These are phyloP conservation scores for Esox lucius DNA, from an alignment of 2,797 vertebrate species.

Conservation along the genomic window DNA sequence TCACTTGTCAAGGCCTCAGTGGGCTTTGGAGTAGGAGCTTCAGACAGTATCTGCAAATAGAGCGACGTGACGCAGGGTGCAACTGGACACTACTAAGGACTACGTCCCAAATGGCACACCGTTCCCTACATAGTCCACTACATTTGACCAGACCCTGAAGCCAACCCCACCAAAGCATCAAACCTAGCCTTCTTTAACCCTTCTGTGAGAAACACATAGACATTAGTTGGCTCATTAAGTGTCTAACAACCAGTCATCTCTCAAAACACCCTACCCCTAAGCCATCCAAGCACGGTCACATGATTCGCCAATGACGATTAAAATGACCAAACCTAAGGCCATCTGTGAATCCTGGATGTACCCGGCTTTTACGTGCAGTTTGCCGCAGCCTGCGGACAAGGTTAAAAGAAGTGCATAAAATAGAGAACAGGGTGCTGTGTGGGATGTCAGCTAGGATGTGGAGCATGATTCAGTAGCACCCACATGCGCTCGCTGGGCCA, in stretches of 20 bases:
- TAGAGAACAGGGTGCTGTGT: neutral
- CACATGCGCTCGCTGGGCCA: conserved; percentile 6
- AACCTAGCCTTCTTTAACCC: too few relatives aligned
- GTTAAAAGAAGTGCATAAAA: neutral
- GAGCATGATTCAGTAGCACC: conserved; percentile 27
- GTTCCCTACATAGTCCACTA: neutral
- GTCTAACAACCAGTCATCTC: too few relatives aligned
- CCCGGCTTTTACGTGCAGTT: neutral
- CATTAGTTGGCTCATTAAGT: too few relatives aligned
- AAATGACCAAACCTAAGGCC: too few relatives aligned
- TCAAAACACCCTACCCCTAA: too few relatives aligned
- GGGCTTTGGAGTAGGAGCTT: conserved; percentile 61
- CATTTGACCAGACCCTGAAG: too few relatives aligned
- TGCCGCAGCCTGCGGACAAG: neutral
- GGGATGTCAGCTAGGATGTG: conserved; percentile 2
- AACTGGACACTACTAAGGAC: conserved; percentile 23
- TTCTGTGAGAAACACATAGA: too few relatives aligned
- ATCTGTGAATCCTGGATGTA: neutral
- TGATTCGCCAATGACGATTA: too few relatives aligned
- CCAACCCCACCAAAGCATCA: too few relatives aligned
- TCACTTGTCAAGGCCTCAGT: conserved; percentile 69
- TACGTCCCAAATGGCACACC: neutral
- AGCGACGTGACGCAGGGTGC: conserved; percentile 37
- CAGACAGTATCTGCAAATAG: conserved; percentile 67
- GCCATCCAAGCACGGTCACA: too few relatives aligned